Conservation (phyloP, 2,113 vertebrate species). For the Columbina picui region DNA sequence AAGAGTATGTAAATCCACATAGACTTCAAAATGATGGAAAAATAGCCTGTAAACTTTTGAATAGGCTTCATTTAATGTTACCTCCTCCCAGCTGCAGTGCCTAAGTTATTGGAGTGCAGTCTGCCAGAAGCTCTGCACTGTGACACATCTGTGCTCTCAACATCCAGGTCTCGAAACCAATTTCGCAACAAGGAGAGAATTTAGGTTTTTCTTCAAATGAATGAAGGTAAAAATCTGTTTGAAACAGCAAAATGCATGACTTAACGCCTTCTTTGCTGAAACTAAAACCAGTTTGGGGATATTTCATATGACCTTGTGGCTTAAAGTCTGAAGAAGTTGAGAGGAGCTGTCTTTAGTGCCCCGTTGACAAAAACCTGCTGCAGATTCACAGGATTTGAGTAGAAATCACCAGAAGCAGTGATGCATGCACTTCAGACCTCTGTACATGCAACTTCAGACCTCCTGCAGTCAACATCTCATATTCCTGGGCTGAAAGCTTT, state of each 20-base stretch:
- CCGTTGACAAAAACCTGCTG: not conserved
- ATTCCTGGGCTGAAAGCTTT: not conserved
- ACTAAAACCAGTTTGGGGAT: not conserved
- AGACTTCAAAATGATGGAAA: not conserved
- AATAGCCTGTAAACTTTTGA: not conserved
- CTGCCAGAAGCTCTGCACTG: not conserved
- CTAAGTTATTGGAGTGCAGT: not conserved
- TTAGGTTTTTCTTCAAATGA: not conserved
- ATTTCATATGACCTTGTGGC: not conserved
- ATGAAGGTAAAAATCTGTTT: not conserved
- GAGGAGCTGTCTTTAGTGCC: not conserved
- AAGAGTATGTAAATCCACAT: not conserved
- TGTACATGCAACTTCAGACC: not conserved
- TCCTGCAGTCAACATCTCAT: not conserved
- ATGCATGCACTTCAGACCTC: not conserved
- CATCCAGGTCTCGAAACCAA: not conserved
- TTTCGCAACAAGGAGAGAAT: not conserved
- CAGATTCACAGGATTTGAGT: not conserved
- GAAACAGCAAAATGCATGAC: not conserved
- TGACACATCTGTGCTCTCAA: not conserved
- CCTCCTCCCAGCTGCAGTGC: not conserved
- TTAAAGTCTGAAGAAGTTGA: not conserved
- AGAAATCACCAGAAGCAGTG: not conserved
- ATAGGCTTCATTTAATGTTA: not conserved
- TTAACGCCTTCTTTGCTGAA: not conserved